Base-by-base conservation (phyloP, 1,140 invertebrate genomes). In the Dinoponera quadriceps region DNA sequence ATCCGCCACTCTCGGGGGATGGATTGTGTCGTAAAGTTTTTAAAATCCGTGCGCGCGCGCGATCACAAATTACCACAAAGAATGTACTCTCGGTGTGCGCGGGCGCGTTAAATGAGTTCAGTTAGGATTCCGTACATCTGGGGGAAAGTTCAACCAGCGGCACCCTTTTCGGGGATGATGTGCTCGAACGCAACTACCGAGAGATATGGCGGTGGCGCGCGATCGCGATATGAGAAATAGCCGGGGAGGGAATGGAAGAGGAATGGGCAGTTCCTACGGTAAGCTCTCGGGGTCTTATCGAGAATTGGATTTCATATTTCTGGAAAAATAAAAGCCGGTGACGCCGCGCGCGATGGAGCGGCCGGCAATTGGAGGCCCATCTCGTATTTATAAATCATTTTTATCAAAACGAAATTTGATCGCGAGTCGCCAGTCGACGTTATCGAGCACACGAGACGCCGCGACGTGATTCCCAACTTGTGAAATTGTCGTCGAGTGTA, bases 351-450 rank as follows among this genome's bases (percentile, higher is more conserved):
- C 38, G 59, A 71, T 44, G 62, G 44, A 48, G 63, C 49, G 66
- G 38, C 44, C n/a, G 84, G 51, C 82, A 66, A 86, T 75, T 69
- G 25, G 38, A 59, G 27, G 83, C 49, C 72, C 18, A 65, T 25
- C 57, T 27, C 27, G 57, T 85, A 85, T 85, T 91, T 91, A 90
- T 87, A 90, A 91, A 90, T 88, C 91, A 85, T 85, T 84, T 90
- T 90, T 91, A 91, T 91, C 87, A 89, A 85, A 89, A 91, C 91
- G 88, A 89, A 89, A 90, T 90, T 90, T 85, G 82, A 73, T 54
- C 81, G 49, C 66, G 55, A 25, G 74, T 9, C 44, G 29, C n/a
- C n/a, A n/a, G n/a, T n/a, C n/a, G 18, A 62, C 59, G 11, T 74
- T 72, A 54, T 74, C 51, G 69, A 29, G 7, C 1, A 14, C 22